Evolutionary conservation across 2,888 invertebrate species (phyloP), one percentile per base, ranked within the genome.

Genomic region (Polydrusus cervinus): DNA sequence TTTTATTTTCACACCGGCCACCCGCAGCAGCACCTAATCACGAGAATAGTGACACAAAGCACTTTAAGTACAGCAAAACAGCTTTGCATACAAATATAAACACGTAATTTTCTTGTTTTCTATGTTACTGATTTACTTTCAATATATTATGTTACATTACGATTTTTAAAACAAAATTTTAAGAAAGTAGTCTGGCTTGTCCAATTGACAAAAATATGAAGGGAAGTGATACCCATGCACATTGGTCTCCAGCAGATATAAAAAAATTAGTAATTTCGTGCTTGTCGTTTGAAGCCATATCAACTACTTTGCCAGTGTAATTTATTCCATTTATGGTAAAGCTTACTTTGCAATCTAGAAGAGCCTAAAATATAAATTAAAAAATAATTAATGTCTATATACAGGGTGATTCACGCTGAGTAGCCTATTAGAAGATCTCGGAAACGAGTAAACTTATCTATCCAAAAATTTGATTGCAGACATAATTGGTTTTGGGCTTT

Each of bases 241-340:
- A 75, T 18, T 75, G 55, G 11, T 66, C 60, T 5, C 69, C 62
- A 43, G 49, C 51, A 10, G 55, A 64, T 18, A 77, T 49, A 30
- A 75, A 77, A 53, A 77, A 77, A 49, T 75, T 74, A 6, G 66
- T 65, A 6, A 40, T 40, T 61, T 77, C 69, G 10, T 64, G 64
- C 20, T 74, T 45, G 18, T 74, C 74, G 25, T 69, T 75, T 3
- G 53, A 25, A 10, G 25, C 49, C 20, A 75, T 66, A 25, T 74
- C 72, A 13, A 53, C 61, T 0, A 77, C 77, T 34, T 61, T 45
- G 45, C 75, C 77, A 13, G n/a, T 51, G 47, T 57, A 69, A 14
- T 43, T 49, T 71, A 57, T 68, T 6, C 77, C 77, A 55, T 77
- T 66, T 13, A 65, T 16, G 0, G 60, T 53, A 14, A 71, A 77